Base-by-base conservation (phyloP, 2,797 vertebrate genomes). In the Chiroxiphia lanceolata region DNA sequence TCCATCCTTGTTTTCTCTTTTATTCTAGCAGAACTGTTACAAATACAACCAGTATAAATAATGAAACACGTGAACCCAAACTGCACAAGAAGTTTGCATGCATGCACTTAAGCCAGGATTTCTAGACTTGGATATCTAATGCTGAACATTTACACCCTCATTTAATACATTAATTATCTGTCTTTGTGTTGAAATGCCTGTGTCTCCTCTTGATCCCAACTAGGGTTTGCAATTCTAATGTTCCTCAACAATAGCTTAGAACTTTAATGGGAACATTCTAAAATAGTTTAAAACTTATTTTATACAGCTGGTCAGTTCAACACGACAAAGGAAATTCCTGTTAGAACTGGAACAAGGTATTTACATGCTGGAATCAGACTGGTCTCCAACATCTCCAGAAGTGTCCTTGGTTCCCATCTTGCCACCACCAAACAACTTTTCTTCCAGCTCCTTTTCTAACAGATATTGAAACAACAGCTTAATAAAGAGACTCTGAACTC, bases 361-460 rank as follows among this genome's bases (percentile, higher is more conserved):
- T 97, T 95, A 98, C 98, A 70, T 65, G 70, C 45, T 72, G 63
- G 23, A 63, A 45, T 69, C 63, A 7, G 23, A 88, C 26, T 96
- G 83, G 29, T 94, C 88, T 82, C 93, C 94, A 20, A 0, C 59
- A 72, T 54, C 94, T 82, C 61, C 90, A 22, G 54, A 82, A 75
- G 19, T 6, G 13, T 50, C 64, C 21, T 83, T 27, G 6, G 42
- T 57, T 72, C 69, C 68, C n/a, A 34, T 44, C 51, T 11, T 4
- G 45, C 11, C 77, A 47, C 11, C 74, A 31, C 3, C 54, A 60
- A 42, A 51, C n/a, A 72, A 16, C 16, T 89, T 95, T 20, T 91
- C 94, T 25, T 94, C 93, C 63, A 42, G 29, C 29, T 77, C 26
- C 13, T 68, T 65, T 75, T 54, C 90, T 93, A 91, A 93, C 6